Evolutionary conservation across 2,797 vertebrate species (phyloP), one percentile per base, ranked within the genome.

Genomic region (Anniella stebbinsi): DNA sequence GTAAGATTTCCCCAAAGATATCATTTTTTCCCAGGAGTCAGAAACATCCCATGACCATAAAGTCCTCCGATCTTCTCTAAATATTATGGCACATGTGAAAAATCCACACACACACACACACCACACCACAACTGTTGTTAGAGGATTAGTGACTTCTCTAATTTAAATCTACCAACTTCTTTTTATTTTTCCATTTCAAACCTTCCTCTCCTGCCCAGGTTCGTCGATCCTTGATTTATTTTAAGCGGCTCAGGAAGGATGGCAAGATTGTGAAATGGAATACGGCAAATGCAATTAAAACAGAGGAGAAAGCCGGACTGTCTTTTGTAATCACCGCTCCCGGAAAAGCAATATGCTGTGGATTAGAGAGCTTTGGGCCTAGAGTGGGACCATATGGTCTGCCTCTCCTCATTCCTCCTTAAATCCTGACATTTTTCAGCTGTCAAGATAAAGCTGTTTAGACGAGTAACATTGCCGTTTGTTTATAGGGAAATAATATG

Each of bases 351-450:
- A 93, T 95, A 93, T 95, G 96, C 94, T 95, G 80, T n/a, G 95
- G 96, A 96, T 96, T 95, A 95, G 89, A 93, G 92, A 69, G 21
- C 95, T 96, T 96, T 94, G 93, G 96, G 96, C 96, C 96, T 2
- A 0, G 95, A 97, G 96, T 95, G 95, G 94, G 86, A 95, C 95
- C 97, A 97, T 97, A 97, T 97, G 97, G 96, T 90, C 72, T 89
- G 92, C 93, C 95, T 97, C 96, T 94, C 93, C 90, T 97, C 95
- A 30, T 94, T 96, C 94, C 77, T 95, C 96, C 97, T 96, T 97
- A 97, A 97, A 97, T 96, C 95, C 96, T 97, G 97, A 97, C 97
- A 97, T 97, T 98, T 96, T 97, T 95, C 97, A 97, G 96, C 96
- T 97, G 97, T 97, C 95, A 96, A 94, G 97, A 97, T 97, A 96